Base-by-base conservation (phyloP, 2,888 invertebrate genomes). In the Schizotus pectinicornis region DNA sequence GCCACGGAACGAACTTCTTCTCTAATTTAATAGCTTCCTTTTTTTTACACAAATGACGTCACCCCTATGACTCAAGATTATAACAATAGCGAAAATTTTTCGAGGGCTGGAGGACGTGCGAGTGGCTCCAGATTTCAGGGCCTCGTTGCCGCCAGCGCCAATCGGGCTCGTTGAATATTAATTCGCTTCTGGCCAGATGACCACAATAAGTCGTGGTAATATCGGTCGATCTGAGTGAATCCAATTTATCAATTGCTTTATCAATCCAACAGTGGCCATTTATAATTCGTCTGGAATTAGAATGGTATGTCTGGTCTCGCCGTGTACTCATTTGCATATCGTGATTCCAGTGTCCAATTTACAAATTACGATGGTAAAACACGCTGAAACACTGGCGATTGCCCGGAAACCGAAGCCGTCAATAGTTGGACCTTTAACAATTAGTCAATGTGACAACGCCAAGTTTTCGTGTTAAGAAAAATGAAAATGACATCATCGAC, bases 241-340 rank as follows among this genome's bases (percentile, higher is more conserved):
- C 62, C 64, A 64, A 65, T 65, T 65, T 65, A 65, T 65, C 65
- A 65, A 63, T 63, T 57, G 62, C 63, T 63, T 67, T 67, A 66
- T 67, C 66, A 66, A 63, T 64, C 62, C 63, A 65, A 64, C 61
- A 57, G 59, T 58, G 60, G 59, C 63, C 63, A 65, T 67, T 67
- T 67, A 67, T 66, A 63, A 66, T 62, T 64, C 63, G 61, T 62
- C 59, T 62, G 61, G 60, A 63, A 65, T 66, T 63, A 62, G 62
- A 65, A 63, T 60, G 58, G 59, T 62, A 59, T 56, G 60, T 51
- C 56, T 62, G 62, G 48, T 54, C 45, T 35, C 33, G 36, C 49
- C 14, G 51, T 43, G 61, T 47, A 47, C 52, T 63, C 52, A 66
- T 66, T 66, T 66, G 49, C 66, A 66, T 66, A 66, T 63, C 63